Evolutionary conservation across 2,888 invertebrate species (phyloP).

Genomic region (Kryphioiulus occultus): DNA sequence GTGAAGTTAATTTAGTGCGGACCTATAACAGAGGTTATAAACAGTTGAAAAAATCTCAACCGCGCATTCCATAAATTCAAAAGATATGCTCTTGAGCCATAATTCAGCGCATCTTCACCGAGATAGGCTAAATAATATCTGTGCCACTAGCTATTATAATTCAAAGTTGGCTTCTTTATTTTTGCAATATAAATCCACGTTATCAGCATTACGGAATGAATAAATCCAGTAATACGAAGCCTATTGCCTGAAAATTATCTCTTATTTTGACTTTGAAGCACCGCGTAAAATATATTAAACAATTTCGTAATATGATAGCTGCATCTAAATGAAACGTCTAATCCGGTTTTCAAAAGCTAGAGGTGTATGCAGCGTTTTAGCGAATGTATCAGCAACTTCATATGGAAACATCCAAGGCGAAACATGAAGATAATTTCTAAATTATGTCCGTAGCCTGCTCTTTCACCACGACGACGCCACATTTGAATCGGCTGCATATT

Average conservation of each 20-base stretch:
- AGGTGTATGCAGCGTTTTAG: not conserved
- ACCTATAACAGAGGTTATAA: not conserved
- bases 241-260: not conserved
- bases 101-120: not conserved
- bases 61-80: not conserved
- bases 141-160: not conserved
- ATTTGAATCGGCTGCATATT: not conserved
- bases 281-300: not conserved
- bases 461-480: not conserved
- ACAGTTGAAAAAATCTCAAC: not conserved
- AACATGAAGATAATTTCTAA: not conserved
- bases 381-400: not conserved
- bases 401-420: not conserved
- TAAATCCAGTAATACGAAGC: not conserved
- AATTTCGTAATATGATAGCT: not conserved
- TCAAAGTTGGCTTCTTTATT: not conserved
- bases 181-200: not conserved
- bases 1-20: constrained; percentile 16
- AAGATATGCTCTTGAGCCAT: not conserved
- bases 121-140: constrained; percentile 7
- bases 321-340: not conserved
- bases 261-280: not conserved
- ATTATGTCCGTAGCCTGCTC: not conserved
- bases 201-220: not conserved
- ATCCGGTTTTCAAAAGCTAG: not conserved